Percentiles rank a stretch among this genome's conserved stretches.
Evolutionary conservation across 2,113 vertebrate species (phyloP).

Genomic region (Vidua chalybeata): DNA sequence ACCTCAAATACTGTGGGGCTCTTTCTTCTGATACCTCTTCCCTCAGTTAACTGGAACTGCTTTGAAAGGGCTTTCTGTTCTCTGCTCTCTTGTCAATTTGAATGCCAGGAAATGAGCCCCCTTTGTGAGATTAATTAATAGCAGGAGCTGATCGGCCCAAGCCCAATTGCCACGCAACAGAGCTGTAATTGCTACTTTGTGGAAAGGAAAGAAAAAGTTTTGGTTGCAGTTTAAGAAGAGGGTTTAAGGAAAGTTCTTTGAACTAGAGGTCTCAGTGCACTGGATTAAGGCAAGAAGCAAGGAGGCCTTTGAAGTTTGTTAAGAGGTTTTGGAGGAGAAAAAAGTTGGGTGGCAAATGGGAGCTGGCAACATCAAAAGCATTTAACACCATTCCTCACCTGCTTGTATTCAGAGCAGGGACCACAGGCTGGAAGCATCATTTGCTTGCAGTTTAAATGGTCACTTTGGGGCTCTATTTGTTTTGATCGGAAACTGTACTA

Average conservation of each 20-base stretch:
- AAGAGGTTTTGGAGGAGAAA: constrained; percentile 91
- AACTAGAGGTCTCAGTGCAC: constrained; percentile 93
- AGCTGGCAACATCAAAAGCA: constrained; percentile 91
- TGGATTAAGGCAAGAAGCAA: constrained; percentile 96
- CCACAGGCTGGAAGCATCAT: constrained; percentile 48
- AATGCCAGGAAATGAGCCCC: constrained; percentile 97
- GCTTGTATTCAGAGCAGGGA: constrained; percentile 80
- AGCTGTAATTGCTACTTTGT: constrained; percentile 97
- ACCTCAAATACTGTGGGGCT: constrained; percentile 82
- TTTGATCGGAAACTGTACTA: neutral
- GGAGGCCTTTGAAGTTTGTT: constrained; percentile 94
- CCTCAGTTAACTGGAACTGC: constrained; percentile 85
- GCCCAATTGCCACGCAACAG: constrained; percentile 86
- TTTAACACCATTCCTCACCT: constrained; percentile 87
- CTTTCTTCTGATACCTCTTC: constrained; percentile 89
- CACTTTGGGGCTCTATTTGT: neutral
- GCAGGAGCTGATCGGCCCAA: constrained; percentile 86
- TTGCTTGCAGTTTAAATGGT: constrained; percentile 36
- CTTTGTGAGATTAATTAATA: constrained; percentile 99
- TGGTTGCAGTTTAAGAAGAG: constrained; percentile 91
- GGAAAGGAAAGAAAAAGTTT: constrained; percentile 92
- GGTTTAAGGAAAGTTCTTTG: constrained; percentile 92
- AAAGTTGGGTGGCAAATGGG: constrained; percentile 92
- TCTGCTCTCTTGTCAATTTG: constrained; percentile 93
- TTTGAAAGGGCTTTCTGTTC: constrained; percentile 92